Percentiles rank a stretch among this genome's conserved stretches.
These are phyloP conservation scores for Timema cristinae DNA, from an alignment of 2,888 invertebrate genomes.

Conservation along the genomic window DNA sequence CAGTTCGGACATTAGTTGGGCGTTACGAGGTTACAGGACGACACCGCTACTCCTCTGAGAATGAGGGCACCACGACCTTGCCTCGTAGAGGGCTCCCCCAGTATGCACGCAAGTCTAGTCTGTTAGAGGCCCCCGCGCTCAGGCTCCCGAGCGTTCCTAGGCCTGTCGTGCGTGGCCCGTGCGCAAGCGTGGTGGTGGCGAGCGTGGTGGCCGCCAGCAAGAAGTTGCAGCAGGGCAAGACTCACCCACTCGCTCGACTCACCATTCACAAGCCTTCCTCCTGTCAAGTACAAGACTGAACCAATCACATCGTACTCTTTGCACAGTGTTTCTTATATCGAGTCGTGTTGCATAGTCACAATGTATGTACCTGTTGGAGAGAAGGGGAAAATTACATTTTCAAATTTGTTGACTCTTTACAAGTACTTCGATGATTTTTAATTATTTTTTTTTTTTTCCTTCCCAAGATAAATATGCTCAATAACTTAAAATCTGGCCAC, in stretches of 20 bases:
- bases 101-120: conserved; percentile 41
- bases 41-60: conserved; percentile 35
- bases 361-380: too few species aligned
- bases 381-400: too few species aligned
- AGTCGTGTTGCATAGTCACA: too few species aligned
- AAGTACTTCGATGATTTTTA: too few species aligned
- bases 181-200: conserved; percentile 58
- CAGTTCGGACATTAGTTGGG: conserved; percentile 70
- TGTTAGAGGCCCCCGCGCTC: conserved; percentile 34
- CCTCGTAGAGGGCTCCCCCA: conserved; percentile 42
- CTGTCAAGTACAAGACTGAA: conserved; percentile 10
- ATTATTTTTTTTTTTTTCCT: too few species aligned
- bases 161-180: conserved; percentile 42
- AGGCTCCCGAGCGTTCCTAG: conserved; percentile 48
- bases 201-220: conserved; percentile 70
- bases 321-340: too few species aligned
- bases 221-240: conserved; percentile 84
- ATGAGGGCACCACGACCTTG: conserved; percentile 34
- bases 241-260: conserved; percentile 85
- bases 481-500: too few species aligned
- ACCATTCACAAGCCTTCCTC: conserved; percentile 66
- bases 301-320: too few species aligned
- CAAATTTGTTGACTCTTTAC: too few species aligned
- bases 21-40: conserved; percentile 59
- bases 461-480: too few species aligned